These are phyloP conservation scores for Drosophila punjabiensis DNA, from an alignment of 1,140 invertebrate genomes.

Conservation along the genomic window DNA sequence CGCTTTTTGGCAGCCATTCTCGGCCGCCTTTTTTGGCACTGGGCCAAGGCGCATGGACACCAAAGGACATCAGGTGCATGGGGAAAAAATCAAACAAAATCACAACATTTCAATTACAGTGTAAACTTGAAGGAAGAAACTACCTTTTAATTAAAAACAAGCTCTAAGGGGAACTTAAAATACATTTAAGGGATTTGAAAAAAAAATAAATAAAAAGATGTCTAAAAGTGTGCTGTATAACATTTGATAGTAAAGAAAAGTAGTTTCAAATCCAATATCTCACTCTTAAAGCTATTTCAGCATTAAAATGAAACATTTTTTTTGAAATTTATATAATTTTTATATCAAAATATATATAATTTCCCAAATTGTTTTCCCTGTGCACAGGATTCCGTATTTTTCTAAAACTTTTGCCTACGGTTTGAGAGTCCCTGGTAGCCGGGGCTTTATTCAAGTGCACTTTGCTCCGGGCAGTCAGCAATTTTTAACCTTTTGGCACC, in stretches of 20 bases:
- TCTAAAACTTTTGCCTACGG: slow-evolving; percentile 50
- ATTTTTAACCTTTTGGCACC: slow-evolving; percentile 72
- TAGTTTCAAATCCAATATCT: background rate
- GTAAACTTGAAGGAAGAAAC: background rate
- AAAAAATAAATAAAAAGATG: background rate
- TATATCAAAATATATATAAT: no score
- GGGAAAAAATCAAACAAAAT: slow-evolving; percentile 9
- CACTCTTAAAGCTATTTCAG: no score
- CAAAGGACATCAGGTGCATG: slow-evolving; percentile 24
- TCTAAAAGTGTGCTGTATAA: background rate
- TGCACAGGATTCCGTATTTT: slow-evolving; percentile 34
- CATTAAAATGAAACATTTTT: no score
- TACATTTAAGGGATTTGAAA: background rate
- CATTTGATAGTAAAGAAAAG: background rate
- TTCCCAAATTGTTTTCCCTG: background rate
- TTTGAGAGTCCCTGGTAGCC: slow-evolving; percentile 40
- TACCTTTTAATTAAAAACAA: background rate
- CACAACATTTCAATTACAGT: background rate
- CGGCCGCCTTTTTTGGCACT: slow-evolving; percentile 30
- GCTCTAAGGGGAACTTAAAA: background rate
- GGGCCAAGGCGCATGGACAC: slow-evolving; percentile 27
- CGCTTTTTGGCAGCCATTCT: slow-evolving; percentile 55
- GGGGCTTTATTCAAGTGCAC: slow-evolving; percentile 52
- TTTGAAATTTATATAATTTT: no score
- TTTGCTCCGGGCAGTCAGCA: slow-evolving; percentile 53